These are phyloP conservation scores for Aramus guarauna DNA, from an alignment of 2,113 vertebrate species.

Conservation along the genomic window DNA sequence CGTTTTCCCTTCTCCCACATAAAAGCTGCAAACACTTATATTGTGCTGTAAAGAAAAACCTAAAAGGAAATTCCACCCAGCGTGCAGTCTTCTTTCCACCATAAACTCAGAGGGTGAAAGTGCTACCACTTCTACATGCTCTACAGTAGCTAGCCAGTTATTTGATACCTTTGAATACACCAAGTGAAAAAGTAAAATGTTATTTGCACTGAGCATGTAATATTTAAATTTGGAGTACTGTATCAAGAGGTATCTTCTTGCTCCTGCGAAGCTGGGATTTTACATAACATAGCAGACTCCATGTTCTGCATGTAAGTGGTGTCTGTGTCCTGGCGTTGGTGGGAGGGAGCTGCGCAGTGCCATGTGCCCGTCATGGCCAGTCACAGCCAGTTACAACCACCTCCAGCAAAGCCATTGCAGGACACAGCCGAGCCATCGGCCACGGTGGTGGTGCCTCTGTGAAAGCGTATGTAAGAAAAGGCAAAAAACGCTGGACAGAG, in stretches of 20 bases:
- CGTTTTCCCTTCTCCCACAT: not conserved
- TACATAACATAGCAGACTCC: not conserved
- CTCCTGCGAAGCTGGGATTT: not conserved
- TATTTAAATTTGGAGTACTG: not conserved
- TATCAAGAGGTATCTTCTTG: not conserved
- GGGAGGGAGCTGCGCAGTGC: not conserved
- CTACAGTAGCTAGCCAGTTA: not conserved
- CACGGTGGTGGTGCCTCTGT: not conserved
- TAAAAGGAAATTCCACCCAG: not conserved
- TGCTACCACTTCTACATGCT: not conserved
- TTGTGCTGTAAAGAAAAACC: not conserved
- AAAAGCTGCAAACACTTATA: not conserved
- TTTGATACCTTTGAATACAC: not conserved
- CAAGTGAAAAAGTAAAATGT: not conserved
- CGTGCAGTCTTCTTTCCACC: not conserved
- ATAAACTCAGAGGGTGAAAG: not conserved
- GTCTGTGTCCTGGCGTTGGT: not conserved
- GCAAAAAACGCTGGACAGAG: not conserved
- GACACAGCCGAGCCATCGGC: fast-evolving
- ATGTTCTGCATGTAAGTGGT: not conserved
- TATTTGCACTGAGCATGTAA: not conserved
- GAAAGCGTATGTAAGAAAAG: not conserved
- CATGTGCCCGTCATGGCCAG: no score
- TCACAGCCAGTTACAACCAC: not conserved
- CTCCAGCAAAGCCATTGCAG: not conserved